phyloP scores from a whole-genome alignment of 2,888 invertebrate species.

The Galerucella nymphaeae region DNA sequence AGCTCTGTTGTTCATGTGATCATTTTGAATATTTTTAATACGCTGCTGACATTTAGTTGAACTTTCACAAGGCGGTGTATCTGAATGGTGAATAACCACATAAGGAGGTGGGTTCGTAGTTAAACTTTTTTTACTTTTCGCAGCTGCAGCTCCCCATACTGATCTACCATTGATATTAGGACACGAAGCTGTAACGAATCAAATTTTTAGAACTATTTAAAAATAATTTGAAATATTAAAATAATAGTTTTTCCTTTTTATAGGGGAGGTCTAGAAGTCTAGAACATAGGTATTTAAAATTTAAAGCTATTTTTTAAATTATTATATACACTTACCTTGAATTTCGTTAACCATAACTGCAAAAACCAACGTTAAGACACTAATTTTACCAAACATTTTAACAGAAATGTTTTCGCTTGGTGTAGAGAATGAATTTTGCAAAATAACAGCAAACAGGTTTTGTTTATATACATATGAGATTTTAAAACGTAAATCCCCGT shows the following conservation, averaged over 20 bases:
- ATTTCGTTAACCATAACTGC: background rate
- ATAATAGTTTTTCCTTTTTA: too few species aligned
- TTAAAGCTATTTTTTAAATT: too few species aligned
- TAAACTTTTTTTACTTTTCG: constrained; percentile 48
- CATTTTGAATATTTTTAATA: constrained; percentile 63
- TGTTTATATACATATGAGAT: background rate
- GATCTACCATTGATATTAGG: constrained; percentile 60
- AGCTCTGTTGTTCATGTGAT: constrained; percentile 56
- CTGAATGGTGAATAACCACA: constrained; percentile 65
- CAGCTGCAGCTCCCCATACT: constrained; percentile 63
- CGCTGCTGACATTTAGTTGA: constrained; percentile 59
- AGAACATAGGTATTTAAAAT: too few species aligned
- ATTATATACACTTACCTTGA: background rate
- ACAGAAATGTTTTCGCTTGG: background rate
- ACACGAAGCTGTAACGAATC: constrained; percentile 42
- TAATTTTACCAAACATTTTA: background rate
- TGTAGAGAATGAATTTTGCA: background rate
- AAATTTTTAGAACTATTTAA: background rate
- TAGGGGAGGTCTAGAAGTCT: too few species aligned
- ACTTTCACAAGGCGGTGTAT: constrained; percentile 58
- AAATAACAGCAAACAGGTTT: background rate
- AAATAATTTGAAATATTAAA: too few species aligned
- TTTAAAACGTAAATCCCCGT: background rate
- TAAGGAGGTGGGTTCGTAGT: constrained; percentile 59
- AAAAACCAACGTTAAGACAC: background rate